phyloP scores from a whole-genome alignment of 1,140 invertebrate species.

The Nasonia giraulti region DNA sequence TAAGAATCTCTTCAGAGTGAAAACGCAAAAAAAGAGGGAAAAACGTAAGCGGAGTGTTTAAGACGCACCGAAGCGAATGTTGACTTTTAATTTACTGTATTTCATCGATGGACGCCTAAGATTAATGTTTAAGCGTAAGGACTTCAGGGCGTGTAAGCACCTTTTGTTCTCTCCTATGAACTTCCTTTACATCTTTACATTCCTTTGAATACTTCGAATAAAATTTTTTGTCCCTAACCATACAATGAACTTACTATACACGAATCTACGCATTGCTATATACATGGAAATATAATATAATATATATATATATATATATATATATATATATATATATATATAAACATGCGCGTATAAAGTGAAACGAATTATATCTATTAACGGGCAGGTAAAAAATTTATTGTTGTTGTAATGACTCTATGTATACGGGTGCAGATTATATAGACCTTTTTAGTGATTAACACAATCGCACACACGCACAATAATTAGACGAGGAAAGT shows the following conservation, averaged over 20 bases:
- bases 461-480: neutral
- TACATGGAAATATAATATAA: neutral
- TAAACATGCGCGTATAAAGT: neutral
- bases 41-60: neutral
- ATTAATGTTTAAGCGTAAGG: constrained; percentile 44
- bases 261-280: neutral
- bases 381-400: neutral
- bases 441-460: neutral
- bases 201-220: neutral
- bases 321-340: neutral
- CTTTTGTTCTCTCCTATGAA: neutral
- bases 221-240: neutral
- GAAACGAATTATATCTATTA: no score
- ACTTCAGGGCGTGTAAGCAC: neutral
- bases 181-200: neutral
- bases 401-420: neutral
- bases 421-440: neutral
- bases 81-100: constrained; percentile 27
- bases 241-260: neutral
- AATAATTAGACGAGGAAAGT: neutral
- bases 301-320: neutral
- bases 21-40: neutral
- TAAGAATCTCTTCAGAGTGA: neutral
- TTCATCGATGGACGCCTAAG: constrained; percentile 27
- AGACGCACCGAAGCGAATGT: neutral